A percentile compares a stretch with the other conserved stretches of the same genome.
phyloP scores from a whole-genome alignment of 2,888 invertebrate genomes.

The Strigamia crassipes region DNA sequence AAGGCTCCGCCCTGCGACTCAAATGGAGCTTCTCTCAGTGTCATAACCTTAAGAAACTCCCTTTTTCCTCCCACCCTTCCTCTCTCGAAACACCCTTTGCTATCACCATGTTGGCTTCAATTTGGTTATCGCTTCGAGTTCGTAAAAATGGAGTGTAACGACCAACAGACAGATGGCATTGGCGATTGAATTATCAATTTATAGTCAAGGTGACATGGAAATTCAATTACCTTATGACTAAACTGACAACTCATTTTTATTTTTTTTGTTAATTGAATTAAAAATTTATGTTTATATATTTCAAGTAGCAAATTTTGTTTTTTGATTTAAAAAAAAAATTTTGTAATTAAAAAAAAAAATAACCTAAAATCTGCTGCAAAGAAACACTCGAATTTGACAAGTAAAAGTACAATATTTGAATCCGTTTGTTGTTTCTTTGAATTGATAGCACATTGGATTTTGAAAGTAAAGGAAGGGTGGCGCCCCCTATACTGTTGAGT shows the following conservation, averaged over 20 bases:
- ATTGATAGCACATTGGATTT: not conserved
- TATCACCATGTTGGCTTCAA: slow-evolving; percentile 21
- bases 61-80: not conserved
- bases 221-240: not conserved
- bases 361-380: too few relatives aligned
- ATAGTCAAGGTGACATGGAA: slow-evolving; percentile 5
- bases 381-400: too few relatives aligned
- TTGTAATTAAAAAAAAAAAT: too few relatives aligned
- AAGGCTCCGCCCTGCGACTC: slow-evolving; percentile 16
- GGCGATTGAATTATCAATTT: slow-evolving; percentile 10
- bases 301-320: too few relatives aligned
- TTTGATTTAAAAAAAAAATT: too few relatives aligned
- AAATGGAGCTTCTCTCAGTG: slow-evolving; percentile 21
- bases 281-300: too few relatives aligned
- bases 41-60: slow-evolving; percentile 21
- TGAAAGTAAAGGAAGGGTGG: slow-evolving; percentile 1
- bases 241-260: not conserved
- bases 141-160: slow-evolving; percentile 21
- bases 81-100: not conserved
- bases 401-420: too few relatives aligned
- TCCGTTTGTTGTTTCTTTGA: not conserved
- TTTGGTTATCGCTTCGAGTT: slow-evolving; percentile 15
- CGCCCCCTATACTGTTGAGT: not conserved
- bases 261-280: not conserved
- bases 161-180: slow-evolving; percentile 11